Percentiles rank a stretch among this genome's conserved stretches.
phyloP scores from a whole-genome alignment of 2,888 invertebrate genomes.

The Stenchaetothrips biformis region DNA sequence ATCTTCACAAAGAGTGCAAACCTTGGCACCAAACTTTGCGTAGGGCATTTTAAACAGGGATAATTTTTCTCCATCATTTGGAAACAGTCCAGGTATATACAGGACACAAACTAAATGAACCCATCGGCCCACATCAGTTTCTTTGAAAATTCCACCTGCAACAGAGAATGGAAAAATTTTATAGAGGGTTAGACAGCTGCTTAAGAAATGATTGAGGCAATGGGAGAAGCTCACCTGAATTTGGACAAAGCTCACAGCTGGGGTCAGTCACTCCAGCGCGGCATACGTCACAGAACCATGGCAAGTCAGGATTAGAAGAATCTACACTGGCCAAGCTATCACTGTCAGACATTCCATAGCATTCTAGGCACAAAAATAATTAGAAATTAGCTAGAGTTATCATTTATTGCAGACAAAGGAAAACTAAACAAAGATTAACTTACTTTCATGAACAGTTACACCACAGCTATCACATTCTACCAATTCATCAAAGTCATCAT shows the following conservation, averaged over 20 bases:
- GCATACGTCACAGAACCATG: slow-evolving; percentile 99
- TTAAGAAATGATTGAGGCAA: not conserved
- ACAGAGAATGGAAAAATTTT: slow-evolving; percentile 20
- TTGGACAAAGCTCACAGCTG: slow-evolving; percentile 93
- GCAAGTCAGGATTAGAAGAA: slow-evolving; percentile 92
- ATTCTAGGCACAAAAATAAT: slow-evolving; percentile 52
- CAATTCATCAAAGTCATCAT: slow-evolving; percentile 91
- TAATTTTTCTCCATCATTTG: slow-evolving; percentile 88
- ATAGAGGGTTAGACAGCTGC: not conserved
- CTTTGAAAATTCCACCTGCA: slow-evolving; percentile 83
- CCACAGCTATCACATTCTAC: slow-evolving; percentile 97
- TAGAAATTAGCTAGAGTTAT: not conserved
- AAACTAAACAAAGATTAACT: slow-evolving; percentile 19
- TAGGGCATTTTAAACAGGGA: slow-evolving; percentile 97
- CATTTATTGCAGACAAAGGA: not conserved
- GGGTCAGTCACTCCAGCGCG: slow-evolving; percentile 84
- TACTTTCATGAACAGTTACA: slow-evolving; percentile 92
- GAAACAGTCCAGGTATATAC: slow-evolving; percentile 95
- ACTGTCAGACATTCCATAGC: slow-evolving; percentile 90
- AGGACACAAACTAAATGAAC: slow-evolving; percentile 96
- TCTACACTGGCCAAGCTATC: slow-evolving; percentile 85
- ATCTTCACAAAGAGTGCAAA: slow-evolving; percentile 86
- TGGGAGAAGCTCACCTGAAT: slow-evolving; percentile 53
- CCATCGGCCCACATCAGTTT: slow-evolving; percentile 97
- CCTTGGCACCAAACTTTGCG: slow-evolving; percentile 90